Evolutionary conservation across 2,888 invertebrate species (phyloP).

Genomic region (Belgica antarctica): DNA sequence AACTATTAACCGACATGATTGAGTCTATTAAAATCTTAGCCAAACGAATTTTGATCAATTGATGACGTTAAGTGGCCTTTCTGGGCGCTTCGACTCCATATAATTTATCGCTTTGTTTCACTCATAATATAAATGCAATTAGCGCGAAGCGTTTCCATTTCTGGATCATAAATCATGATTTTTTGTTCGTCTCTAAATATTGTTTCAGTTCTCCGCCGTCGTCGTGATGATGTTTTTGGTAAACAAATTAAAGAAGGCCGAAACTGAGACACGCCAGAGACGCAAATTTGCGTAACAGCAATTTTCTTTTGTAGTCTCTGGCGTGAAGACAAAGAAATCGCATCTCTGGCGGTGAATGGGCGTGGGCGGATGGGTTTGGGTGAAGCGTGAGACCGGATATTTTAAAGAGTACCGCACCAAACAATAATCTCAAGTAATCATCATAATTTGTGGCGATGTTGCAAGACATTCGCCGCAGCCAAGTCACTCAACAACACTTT

Average conservation of each 20-base stretch:
- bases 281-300: conserved; percentile 4
- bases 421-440: conserved; percentile 1
- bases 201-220: not conserved
- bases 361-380: not conserved
- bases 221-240: not conserved
- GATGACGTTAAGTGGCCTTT: conserved; percentile 9
- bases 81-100: conserved; percentile 1
- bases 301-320: no score
- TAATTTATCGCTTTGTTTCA: conserved; percentile 40
- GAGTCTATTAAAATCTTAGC: not conserved
- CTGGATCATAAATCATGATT: conserved; percentile 37
- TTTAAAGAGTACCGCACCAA: conserved; percentile 5
- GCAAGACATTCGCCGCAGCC: not conserved
- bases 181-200: not conserved
- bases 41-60: not conserved
- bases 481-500: not conserved
- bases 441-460: conserved; percentile 13
- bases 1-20: not conserved
- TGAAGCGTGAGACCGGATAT: conserved; percentile 43
- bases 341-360: not conserved
- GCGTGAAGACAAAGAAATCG: no score
- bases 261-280: not conserved
- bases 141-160: conserved; percentile 30
- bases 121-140: conserved; percentile 40
- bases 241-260: conserved; percentile 1